phyloP scores from a whole-genome alignment of 2,113 vertebrate genomes.

The Miniopterus natalensis region DNA sequence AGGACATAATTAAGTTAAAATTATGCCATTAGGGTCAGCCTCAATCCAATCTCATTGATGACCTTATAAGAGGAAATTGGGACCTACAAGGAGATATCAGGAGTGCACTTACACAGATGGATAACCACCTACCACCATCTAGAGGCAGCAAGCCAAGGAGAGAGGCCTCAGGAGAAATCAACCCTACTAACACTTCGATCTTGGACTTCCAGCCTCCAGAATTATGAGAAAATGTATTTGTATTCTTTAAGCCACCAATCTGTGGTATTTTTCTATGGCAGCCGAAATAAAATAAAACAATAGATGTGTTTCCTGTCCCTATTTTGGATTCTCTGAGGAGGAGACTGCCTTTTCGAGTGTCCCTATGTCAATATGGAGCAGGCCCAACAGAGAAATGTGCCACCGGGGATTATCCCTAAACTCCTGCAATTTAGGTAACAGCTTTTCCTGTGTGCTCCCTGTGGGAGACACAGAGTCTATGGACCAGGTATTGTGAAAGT shows the following conservation, averaged over 20 bases:
- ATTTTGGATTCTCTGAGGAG: neutral
- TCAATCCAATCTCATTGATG: neutral
- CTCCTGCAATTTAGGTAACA: neutral
- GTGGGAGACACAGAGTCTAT: neutral
- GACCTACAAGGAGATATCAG: too few species aligned
- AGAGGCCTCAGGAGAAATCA: neutral
- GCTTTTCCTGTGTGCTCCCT: neutral
- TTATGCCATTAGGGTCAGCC: rapidly evolving
- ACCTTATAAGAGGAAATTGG: neutral
- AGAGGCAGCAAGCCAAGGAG: neutral
- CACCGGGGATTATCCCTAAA: neutral
- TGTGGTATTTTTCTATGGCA: neutral
- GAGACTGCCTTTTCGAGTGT: neutral
- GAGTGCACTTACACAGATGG: neutral
- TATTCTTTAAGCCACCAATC: neutral
- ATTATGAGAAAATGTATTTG: neutral
- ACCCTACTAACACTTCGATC: neutral
- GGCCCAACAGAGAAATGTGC: neutral
- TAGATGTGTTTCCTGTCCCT: neutral
- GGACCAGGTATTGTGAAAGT: too few species aligned
- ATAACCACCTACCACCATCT: neutral
- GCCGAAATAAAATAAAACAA: neutral
- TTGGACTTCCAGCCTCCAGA: neutral
- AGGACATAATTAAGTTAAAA: neutral
- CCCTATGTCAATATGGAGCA: neutral